A percentile compares a stretch with the other conserved stretches of the same genome.
Conservation (phyloP, 2,797 vertebrate species). For the Craterocephalus amniculus region DNA sequence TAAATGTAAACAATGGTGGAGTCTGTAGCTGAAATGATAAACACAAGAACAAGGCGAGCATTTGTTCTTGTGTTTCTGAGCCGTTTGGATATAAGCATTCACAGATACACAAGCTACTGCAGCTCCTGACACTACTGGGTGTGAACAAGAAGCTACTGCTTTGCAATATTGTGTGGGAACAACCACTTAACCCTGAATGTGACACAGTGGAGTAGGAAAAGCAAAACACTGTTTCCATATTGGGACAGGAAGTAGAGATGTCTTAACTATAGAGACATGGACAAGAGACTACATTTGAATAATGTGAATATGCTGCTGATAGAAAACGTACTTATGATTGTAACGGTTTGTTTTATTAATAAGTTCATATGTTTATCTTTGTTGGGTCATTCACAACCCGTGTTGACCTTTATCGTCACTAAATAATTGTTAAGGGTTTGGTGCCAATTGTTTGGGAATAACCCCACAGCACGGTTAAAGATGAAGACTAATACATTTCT, state of each 20-base stretch:
- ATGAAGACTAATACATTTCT: too few relatives aligned
- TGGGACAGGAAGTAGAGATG: not conserved
- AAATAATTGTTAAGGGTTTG: not conserved
- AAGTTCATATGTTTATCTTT: not conserved
- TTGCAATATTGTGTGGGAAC: not conserved
- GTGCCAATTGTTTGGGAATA: not conserved
- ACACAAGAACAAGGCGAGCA: not conserved
- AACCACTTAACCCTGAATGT: not conserved
- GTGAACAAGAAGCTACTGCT: not conserved
- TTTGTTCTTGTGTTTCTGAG: not conserved
- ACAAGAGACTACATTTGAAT: not conserved
- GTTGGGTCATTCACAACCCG: not conserved
- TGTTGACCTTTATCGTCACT: too few relatives aligned
- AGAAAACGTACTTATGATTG: too few relatives aligned
- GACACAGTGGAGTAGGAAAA: not conserved
- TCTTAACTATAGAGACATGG: too few relatives aligned
- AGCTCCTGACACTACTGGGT: not conserved
- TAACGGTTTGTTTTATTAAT: not conserved
- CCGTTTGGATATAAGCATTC: not conserved
- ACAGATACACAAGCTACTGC: not conserved
- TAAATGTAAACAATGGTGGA: constrained; percentile 39
- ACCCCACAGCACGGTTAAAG: too few relatives aligned
- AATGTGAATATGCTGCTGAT: not conserved
- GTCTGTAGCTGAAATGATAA: not conserved
- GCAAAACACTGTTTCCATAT: not conserved